These are phyloP conservation scores for Pseudococcus jackbeardsleyi DNA, from an alignment of 2,888 invertebrate genomes.

Conservation along the genomic window DNA sequence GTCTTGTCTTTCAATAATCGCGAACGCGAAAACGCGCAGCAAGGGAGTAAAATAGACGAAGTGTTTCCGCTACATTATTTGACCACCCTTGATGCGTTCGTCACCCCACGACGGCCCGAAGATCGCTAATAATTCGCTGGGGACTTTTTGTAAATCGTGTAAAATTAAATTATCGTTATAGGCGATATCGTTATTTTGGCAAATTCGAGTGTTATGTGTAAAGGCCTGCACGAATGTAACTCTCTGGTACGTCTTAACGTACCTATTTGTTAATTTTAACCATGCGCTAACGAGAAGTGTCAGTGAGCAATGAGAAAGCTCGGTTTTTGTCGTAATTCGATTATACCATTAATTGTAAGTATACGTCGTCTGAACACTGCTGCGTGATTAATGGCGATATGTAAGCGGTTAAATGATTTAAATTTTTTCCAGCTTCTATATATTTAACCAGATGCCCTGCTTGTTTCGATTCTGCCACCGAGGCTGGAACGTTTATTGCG, in stretches of 20 bases:
- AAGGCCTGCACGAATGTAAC: background rate
- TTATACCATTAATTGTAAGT: slow-evolving; percentile 36
- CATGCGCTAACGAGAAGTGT: slow-evolving; percentile 38
- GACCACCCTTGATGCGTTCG: slow-evolving; percentile 39
- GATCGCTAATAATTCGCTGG: slow-evolving; percentile 38
- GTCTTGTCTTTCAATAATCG: slow-evolving; percentile 53
- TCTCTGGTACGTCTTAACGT: background rate
- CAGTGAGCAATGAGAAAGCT: slow-evolving; percentile 41
- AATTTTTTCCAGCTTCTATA: background rate
- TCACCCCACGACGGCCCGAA: slow-evolving; percentile 16
- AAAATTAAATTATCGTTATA: slow-evolving; percentile 55
- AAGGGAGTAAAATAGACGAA: background rate
- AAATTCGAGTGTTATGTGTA: background rate
- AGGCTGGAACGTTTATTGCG: background rate
- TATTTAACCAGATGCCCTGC: background rate
- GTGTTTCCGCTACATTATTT: slow-evolving; percentile 52
- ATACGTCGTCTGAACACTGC: slow-evolving; percentile 6
- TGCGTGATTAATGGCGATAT: slow-evolving; percentile 36
- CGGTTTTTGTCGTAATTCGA: slow-evolving; percentile 45
- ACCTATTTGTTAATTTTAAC: slow-evolving; percentile 51
- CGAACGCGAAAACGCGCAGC: slow-evolving; percentile 1
- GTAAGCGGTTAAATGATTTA: slow-evolving; percentile 37
- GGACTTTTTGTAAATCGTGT: slow-evolving; percentile 40
- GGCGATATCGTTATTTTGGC: slow-evolving; percentile 39
- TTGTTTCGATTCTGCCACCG: background rate